These are phyloP conservation scores for Hemiprocne comata DNA, from an alignment of 2,113 vertebrate genomes.

Conservation along the genomic window DNA sequence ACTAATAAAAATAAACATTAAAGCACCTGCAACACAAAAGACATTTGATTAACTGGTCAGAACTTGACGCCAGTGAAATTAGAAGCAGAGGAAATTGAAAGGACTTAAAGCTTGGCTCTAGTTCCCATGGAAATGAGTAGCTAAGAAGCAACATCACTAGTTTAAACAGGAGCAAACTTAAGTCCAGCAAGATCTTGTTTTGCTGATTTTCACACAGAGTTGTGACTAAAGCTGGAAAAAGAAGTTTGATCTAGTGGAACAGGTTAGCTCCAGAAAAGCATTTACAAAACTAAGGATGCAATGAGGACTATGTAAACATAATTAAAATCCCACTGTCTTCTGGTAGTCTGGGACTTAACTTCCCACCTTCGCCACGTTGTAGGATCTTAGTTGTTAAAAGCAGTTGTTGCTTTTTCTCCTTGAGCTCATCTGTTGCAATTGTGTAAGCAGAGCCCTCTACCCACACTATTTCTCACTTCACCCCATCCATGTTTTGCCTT, in stretches of 20 bases:
- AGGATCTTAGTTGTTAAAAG: background rate
- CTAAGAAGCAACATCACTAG: background rate
- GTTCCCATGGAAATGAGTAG: background rate
- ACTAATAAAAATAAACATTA: constrained; percentile 77
- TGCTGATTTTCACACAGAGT: background rate
- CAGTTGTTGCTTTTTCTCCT: background rate
- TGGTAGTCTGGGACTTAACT: background rate
- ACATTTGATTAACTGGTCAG: constrained; percentile 76
- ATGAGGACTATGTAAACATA: background rate
- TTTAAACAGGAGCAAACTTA: background rate
- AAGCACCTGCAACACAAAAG: constrained; percentile 73
- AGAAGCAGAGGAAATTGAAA: constrained; percentile 58
- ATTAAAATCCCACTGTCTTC: background rate
- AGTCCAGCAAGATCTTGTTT: background rate
- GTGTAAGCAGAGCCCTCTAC: background rate
- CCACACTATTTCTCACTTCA: background rate
- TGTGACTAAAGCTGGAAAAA: background rate
- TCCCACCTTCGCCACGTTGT: background rate
- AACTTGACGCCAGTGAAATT: constrained; percentile 61
- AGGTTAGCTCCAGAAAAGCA: background rate
- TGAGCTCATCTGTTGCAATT: background rate
- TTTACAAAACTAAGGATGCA: background rate
- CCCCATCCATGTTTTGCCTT: background rate
- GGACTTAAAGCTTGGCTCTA: background rate
- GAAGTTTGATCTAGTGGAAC: background rate